These are phyloP conservation scores for Psittacula cyanocephala DNA, from an alignment of 2,113 vertebrate genomes.

Conservation along the genomic window DNA sequence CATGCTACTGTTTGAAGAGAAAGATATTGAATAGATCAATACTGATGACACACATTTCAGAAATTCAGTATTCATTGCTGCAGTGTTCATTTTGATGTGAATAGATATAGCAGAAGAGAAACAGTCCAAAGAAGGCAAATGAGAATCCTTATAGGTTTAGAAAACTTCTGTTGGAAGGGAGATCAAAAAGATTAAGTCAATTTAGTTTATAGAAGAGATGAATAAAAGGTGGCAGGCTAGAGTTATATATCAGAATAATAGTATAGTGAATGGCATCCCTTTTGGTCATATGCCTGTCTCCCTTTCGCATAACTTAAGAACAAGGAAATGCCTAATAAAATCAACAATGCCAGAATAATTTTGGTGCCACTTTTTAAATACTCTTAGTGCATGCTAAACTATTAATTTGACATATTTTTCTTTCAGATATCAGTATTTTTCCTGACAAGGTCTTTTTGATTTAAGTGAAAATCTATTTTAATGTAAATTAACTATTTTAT, in stretches of 20 bases:
- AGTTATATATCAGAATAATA: not conserved
- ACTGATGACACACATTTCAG: not conserved
- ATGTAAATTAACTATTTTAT: not conserved
- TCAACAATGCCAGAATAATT: slow-evolving; percentile 3
- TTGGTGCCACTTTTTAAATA: not conserved
- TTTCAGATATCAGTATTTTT: not conserved
- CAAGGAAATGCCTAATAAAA: not conserved
- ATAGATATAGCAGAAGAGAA: not conserved
- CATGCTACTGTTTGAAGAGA: not conserved
- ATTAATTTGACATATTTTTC: not conserved
- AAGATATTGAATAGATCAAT: not conserved
- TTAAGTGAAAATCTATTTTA: slow-evolving; percentile 5
- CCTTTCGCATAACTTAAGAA: not conserved
- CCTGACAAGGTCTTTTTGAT: not conserved
- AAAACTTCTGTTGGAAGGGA: not conserved
- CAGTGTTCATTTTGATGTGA: not conserved
- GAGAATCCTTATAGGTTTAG: not conserved
- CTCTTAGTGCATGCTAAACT: not conserved
- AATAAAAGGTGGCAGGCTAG: not conserved
- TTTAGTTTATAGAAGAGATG: not conserved
- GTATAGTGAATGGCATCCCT: not conserved
- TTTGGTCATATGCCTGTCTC: not conserved
- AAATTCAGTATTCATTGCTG: not conserved
- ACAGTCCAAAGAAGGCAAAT: not conserved
- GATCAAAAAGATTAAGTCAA: not conserved